Evolutionary conservation across 1,140 invertebrate species (phyloP), one percentile per base, ranked within the genome.

Genomic region (Oreohelix idahoensis): DNA sequence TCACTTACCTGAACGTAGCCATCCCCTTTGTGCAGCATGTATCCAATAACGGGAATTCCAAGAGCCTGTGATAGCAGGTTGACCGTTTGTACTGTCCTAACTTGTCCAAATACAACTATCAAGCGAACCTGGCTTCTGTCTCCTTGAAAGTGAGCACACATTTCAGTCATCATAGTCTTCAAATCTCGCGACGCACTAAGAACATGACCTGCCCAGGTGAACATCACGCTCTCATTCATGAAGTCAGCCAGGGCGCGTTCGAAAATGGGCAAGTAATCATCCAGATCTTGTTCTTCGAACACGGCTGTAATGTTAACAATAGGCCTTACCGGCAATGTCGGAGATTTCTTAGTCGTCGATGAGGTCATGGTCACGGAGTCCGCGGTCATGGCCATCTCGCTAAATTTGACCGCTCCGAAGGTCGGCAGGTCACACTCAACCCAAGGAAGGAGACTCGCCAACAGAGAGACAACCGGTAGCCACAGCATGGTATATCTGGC

Each of bases 11-110:
- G 85, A 20, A 86, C 78, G 79, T 86, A 85, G 36, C 78, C 80
- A 39, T 86, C 87, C 0, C 83, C 83, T 29, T 79, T 84, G 51
- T 86, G 83, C 42, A 80, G 77, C 42, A 86, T 86, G 79, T 87
- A 89, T 84, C 88, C 88, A 51, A 89, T 77, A 49, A 89, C 84
- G 87, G 32, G 0, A 49, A 89, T 88, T 11, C 85, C 86, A 32
- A 89, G 76, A 32, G 84, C 79, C 29, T 5, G 88, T 29, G 15
- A 87, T 26, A 89, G 36, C 45, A 87, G 76, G 58, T 86, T 87
- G 1, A 89, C 84, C 0, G 86, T 84, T 32, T 87, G 86, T 20
- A 89, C 75, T 0, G 88, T 89, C 23, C 42, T n/a, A 26, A 84
- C 82, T 75, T 76, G 1, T 85, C 87, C 17, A 49, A 89, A 86